phyloP scores from a whole-genome alignment of 2,888 invertebrate genomes.

The Caenorhabditis macrosperma region DNA sequence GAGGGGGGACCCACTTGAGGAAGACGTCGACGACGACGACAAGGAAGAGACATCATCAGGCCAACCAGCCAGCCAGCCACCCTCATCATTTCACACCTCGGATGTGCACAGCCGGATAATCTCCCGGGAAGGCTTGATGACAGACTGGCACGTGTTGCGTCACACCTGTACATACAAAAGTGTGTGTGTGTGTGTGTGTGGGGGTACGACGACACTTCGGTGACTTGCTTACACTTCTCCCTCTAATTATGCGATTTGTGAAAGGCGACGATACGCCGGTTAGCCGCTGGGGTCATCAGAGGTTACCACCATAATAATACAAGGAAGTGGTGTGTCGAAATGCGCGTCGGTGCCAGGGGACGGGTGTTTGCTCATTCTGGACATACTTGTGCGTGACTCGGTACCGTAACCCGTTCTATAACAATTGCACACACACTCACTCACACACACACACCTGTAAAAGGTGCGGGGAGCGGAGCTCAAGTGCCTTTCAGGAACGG shows the following conservation, averaged over 20 bases:
- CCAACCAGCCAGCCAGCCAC: conserved; percentile 6
- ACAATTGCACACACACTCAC: no score
- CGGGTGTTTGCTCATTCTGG: conserved; percentile 38
- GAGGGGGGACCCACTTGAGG: conserved; percentile 43
- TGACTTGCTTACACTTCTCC: conserved; percentile 15
- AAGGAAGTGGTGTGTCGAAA: not conserved
- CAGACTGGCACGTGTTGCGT: conserved; percentile 47
- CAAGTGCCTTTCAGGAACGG: conserved; percentile 39
- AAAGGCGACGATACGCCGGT: conserved; percentile 20
- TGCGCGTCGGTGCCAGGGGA: conserved; percentile 25
- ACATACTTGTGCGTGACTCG: conserved; percentile 50
- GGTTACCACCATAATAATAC: conserved; percentile 28
- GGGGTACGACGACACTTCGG: no score
- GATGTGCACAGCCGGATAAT: conserved; percentile 53
- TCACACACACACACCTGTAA: conserved; percentile 44
- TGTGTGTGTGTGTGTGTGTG: no score
- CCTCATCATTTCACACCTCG: conserved; percentile 37
- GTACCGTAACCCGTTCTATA: conserved; percentile 44
- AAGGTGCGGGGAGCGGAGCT: conserved; percentile 29
- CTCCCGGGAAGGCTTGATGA: conserved; percentile 26
- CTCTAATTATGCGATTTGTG: conserved; percentile 41
- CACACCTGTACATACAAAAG: conserved; percentile 52
- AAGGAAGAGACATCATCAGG: conserved; percentile 2
- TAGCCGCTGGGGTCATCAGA: conserved; percentile 18
- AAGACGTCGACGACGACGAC: conserved; percentile 31